These are phyloP conservation scores for Eufriesea mexicana DNA, from an alignment of 1,140 invertebrate genomes.

Conservation along the genomic window DNA sequence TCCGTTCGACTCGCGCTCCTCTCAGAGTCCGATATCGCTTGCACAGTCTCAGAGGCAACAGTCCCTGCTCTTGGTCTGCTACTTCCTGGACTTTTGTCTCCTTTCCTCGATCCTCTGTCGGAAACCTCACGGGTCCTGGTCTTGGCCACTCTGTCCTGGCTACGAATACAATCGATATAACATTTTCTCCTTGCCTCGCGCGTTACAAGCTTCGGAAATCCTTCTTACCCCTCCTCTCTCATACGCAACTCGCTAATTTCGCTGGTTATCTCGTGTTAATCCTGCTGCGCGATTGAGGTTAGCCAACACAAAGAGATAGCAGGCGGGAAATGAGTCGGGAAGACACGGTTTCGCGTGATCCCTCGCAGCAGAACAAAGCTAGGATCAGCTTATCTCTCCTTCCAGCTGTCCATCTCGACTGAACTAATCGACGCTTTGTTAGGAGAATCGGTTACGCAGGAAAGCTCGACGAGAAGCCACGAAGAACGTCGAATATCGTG, in stretches of 20 bases:
- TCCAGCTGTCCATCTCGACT: not conserved
- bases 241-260: not conserved
- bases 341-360: constrained; percentile 7
- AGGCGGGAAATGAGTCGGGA: too few relatives aligned
- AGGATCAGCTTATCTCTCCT: not conserved
- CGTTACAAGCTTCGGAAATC: not conserved
- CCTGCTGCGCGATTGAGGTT: not conserved
- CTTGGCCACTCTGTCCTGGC: not conserved
- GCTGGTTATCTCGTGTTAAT: constrained; percentile 27
- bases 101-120: not conserved
- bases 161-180: constrained; percentile 20
- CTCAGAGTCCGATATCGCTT: not conserved
- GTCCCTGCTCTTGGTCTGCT: not conserved
- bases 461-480: constrained; percentile 2
- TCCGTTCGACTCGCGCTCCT: not conserved
- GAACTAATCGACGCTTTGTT: not conserved
- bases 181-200: not conserved
- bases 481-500: not conserved
- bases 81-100: too few relatives aligned
- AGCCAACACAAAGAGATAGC: constrained; percentile 8
- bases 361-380: not conserved
- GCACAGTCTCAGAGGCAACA: too few relatives aligned
- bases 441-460: not conserved
- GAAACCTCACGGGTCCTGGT: not conserved
- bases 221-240: not conserved